Evolutionary conservation across 2,113 vertebrate species (phyloP).

Genomic region (Chiloscyllium plagiosum): DNA sequence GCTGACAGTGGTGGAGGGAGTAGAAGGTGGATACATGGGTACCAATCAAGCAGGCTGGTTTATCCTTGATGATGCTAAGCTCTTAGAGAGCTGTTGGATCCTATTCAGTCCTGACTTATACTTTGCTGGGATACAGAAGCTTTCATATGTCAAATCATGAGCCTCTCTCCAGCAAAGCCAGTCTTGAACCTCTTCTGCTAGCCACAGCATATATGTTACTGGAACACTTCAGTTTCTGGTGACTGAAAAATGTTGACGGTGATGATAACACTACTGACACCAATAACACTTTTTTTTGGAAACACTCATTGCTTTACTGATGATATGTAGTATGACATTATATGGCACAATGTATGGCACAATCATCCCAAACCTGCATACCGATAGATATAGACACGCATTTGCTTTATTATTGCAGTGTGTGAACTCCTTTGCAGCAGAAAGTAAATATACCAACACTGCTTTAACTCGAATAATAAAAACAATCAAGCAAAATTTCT

Average conservation of each 20-base stretch:
- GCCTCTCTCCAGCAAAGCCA: background rate
- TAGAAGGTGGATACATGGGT: background rate
- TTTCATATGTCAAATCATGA: background rate
- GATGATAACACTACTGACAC: background rate
- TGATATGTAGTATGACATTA: background rate
- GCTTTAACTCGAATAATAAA: background rate
- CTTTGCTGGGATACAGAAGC: background rate
- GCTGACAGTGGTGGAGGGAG: background rate
- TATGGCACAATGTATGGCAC: background rate
- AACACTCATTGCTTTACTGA: background rate
- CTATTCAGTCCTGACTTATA: background rate
- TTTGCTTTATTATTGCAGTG: background rate
- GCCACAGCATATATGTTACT: background rate
- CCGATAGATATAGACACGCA: background rate
- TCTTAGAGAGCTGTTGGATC: background rate
- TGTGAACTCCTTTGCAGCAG: background rate
- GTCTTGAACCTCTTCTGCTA: background rate
- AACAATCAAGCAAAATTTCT: background rate
- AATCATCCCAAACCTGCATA: background rate
- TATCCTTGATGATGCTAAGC: background rate
- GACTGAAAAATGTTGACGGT: background rate
- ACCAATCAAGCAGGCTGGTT: background rate
- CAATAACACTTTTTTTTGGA: background rate
- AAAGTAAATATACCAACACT: background rate
- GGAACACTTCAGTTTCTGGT: background rate